phyloP scores from a whole-genome alignment of 2,888 invertebrate genomes.

The Hypena proboscidalis region DNA sequence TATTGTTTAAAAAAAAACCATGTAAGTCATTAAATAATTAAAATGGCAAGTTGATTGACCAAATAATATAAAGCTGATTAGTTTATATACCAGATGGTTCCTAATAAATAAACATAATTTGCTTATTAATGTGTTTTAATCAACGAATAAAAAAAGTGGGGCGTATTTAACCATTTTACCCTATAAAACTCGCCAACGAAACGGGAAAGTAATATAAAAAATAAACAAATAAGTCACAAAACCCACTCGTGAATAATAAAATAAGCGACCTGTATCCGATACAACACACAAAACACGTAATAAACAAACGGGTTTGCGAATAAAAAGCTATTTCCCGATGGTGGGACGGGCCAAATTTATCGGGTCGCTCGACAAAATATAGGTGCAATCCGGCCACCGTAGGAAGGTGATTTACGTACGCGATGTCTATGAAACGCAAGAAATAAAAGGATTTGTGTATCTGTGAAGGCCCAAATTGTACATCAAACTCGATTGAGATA shows the following conservation, averaged over 20 bases:
- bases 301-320: constrained; percentile 66
- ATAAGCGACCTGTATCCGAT: constrained; percentile 49
- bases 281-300: constrained; percentile 56
- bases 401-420: constrained; percentile 64
- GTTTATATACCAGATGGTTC: too few relatives aligned
- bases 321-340: constrained; percentile 73
- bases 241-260: constrained; percentile 54
- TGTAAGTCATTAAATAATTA: too few relatives aligned
- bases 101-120: too few relatives aligned
- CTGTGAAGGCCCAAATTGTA: constrained; percentile 31
- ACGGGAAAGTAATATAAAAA: constrained; percentile 45
- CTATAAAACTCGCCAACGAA: constrained; percentile 38
- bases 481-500: constrained; percentile 42
- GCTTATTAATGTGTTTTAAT: too few relatives aligned
- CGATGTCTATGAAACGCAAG: constrained; percentile 60
- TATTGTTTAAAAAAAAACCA: too few relatives aligned
- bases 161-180: too few relatives aligned
- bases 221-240: constrained; percentile 50
- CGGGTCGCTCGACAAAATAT: constrained; percentile 68
- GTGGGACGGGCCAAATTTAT: constrained; percentile 67
- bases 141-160: too few relatives aligned
- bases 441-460: constrained; percentile 66
- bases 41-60: too few relatives aligned
- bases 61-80: too few relatives aligned
- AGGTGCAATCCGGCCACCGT: constrained; percentile 62